Percentiles rank a stretch among this genome's conserved stretches.
Conservation (phyloP, 2,113 vertebrate species). For the Alethe diademata region DNA sequence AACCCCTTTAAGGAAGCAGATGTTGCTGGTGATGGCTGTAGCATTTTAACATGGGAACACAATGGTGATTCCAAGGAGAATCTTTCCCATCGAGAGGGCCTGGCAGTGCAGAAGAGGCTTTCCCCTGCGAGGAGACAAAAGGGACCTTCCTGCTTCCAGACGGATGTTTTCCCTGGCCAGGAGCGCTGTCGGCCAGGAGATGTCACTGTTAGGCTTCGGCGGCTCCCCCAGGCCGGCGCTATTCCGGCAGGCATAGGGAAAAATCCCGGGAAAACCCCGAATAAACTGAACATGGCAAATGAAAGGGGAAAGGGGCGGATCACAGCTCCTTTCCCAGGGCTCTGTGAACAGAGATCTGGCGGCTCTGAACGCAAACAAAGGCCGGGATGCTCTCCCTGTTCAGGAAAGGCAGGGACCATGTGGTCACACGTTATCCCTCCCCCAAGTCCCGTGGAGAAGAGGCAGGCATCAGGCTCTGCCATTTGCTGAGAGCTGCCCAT, state of each 20-base stretch:
- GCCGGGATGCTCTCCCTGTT: background rate
- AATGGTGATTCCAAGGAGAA: background rate
- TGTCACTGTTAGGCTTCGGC: conserved; percentile 51
- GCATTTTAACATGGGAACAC: background rate
- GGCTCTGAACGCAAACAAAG: background rate
- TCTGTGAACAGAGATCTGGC: background rate
- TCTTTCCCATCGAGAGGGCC: too few relatives aligned
- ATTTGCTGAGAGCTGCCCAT: background rate
- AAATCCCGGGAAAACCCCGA: background rate
- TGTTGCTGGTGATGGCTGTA: background rate
- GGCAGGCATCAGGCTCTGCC: background rate
- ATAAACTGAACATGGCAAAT: background rate
- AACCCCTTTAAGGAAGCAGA: background rate
- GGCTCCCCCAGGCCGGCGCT: background rate
- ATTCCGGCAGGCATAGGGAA: background rate
- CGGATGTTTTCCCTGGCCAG: background rate
- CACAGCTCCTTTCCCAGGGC: background rate
- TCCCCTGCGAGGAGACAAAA: background rate
- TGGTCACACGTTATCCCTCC: background rate
- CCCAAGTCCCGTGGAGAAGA: background rate
- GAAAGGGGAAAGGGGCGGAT: background rate
- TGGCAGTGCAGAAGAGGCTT: background rate
- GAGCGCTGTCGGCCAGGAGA: conserved; percentile 26
- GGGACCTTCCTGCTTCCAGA: background rate
- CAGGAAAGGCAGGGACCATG: background rate